Percentiles rank a stretch among this genome's conserved stretches.
phyloP scores from a whole-genome alignment of 2,888 invertebrate genomes.

The Ectemnius continuus region DNA sequence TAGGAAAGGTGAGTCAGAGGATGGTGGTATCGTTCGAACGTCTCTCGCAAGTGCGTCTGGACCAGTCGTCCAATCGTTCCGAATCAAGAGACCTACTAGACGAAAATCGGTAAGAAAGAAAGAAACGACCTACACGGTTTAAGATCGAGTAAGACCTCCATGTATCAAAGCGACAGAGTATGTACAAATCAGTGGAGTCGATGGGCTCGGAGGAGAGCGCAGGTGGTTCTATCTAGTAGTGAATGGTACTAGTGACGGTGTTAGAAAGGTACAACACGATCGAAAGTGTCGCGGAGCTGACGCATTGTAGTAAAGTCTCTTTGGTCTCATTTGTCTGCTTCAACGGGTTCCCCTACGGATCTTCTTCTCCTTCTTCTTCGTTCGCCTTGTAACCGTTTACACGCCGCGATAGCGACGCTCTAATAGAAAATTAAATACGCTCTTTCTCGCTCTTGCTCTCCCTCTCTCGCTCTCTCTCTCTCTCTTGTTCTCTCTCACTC shows the following conservation, averaged over 20 bases:
- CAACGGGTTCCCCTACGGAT: background rate
- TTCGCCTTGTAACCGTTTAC: slow-evolving; percentile 37
- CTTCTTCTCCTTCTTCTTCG: background rate
- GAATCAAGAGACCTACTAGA: too few species aligned
- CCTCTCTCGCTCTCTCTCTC: too few species aligned
- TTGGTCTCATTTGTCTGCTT: slow-evolving; percentile 21
- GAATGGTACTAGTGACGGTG: background rate
- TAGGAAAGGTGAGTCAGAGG: too few species aligned
- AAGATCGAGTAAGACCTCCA: background rate
- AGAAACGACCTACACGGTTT: background rate
- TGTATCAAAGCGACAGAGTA: slow-evolving; percentile 4
- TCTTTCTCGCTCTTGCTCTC: too few species aligned
- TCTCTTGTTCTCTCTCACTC: too few species aligned
- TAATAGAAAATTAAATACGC: slow-evolving; percentile 32
- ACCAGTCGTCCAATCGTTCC: too few species aligned
- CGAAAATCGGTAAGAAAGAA: too few species aligned
- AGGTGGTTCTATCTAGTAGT: background rate
- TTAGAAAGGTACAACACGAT: background rate
- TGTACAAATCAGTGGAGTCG: slow-evolving; percentile 6
- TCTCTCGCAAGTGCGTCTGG: too few species aligned
- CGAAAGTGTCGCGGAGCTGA: slow-evolving; percentile 9
- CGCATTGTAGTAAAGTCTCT: slow-evolving; percentile 32
- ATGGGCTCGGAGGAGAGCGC: background rate
- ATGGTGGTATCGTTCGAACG: too few species aligned
- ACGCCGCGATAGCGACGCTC: slow-evolving; percentile 11